Evolutionary conservation across 2,797 vertebrate species (phyloP).

Genomic region (Myiotriccus ornatus): DNA sequence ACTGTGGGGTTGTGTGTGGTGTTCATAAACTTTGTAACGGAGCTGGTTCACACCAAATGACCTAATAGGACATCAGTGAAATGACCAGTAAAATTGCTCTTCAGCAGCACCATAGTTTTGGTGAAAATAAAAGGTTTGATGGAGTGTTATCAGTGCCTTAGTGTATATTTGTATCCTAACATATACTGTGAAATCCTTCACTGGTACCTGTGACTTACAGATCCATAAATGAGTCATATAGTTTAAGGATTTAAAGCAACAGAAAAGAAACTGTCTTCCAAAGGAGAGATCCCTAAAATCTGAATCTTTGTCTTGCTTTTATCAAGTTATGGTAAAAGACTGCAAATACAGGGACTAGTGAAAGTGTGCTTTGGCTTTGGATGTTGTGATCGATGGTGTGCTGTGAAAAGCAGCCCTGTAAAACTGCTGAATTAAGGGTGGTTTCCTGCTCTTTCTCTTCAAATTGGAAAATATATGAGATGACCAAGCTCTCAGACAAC

Average conservation of each 20-base stretch:
- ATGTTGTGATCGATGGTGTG: neutral
- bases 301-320: neutral
- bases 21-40: neutral
- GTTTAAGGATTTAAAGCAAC: neutral
- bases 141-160: neutral
- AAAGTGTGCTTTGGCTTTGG: neutral
- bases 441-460: neutral
- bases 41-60: neutral
- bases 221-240: neutral
- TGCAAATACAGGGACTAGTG: neutral
- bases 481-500: neutral
- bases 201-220: neutral
- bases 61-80: neutral
- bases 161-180: neutral
- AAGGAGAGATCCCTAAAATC: neutral
- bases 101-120: neutral
- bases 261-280: neutral
- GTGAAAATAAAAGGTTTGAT: neutral
- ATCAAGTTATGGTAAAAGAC: neutral
- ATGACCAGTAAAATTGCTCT: neutral
- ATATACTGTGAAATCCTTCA: neutral
- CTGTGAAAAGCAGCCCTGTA: accelerated
- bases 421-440: neutral
- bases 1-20: accelerated
- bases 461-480: neutral